Conservation (phyloP, 1,140 invertebrate species). For the Aphelenchoides avenae region DNA sequence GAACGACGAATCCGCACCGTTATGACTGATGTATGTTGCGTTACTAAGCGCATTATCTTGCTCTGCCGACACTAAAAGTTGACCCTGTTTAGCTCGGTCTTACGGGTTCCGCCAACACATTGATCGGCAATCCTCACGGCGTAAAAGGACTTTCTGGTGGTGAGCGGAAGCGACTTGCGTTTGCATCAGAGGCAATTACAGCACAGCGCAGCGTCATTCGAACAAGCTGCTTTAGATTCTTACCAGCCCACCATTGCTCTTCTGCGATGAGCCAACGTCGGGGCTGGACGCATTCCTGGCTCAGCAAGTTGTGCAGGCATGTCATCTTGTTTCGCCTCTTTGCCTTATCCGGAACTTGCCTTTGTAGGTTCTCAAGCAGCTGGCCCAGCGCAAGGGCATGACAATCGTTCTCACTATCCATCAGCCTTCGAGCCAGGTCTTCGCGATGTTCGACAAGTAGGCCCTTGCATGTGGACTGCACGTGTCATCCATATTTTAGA, state of each 20-base stretch:
- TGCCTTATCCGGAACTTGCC: conserved; percentile 62
- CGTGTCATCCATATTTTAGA: conserved; percentile 25
- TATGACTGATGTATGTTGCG: conserved; percentile 67
- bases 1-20: conserved; percentile 83
- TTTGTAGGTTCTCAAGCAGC: conserved; percentile 64
- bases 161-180: conserved; percentile 87
- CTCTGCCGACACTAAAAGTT: conserved; percentile 3
- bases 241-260: conserved; percentile 86
- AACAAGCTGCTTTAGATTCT: conserved; percentile 64
- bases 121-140: conserved; percentile 77
- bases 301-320: conserved; percentile 66
- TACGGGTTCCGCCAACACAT: conserved; percentile 66
- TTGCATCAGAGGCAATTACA: conserved; percentile 77
- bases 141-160: conserved; percentile 89
- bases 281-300: conserved; percentile 88
- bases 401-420: conserved; percentile 90
- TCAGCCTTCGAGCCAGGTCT: conserved; percentile 89
- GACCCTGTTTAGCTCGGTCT: conserved; percentile 38
- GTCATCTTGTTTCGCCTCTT: conserved; percentile 64
- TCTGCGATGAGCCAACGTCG: conserved; percentile 93
- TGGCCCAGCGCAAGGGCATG: conserved; percentile 75
- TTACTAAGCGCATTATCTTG: conserved; percentile 3
- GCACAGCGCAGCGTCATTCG: neutral
- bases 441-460: conserved; percentile 79
- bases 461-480: neutral